These are phyloP conservation scores for Antheraea pernyi DNA, from an alignment of 1,140 invertebrate species.

Conservation along the genomic window DNA sequence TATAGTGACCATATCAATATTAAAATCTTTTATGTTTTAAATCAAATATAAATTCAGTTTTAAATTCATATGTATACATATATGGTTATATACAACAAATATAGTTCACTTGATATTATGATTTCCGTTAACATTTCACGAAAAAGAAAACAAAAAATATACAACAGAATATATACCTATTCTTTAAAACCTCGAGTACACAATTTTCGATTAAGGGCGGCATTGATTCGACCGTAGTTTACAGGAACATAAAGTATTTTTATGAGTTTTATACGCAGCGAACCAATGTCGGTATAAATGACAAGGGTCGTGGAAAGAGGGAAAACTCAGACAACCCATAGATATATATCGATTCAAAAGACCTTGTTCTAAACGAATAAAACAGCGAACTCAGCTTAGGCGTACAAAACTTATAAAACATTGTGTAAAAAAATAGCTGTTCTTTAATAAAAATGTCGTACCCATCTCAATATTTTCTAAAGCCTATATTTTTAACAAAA, in stretches of 20 bases:
- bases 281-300: constrained; percentile 8
- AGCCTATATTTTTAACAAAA: background rate
- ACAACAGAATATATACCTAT: background rate
- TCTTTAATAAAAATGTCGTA: background rate
- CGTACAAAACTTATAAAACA: background rate
- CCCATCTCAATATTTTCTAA: background rate
- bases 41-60: too few relatives aligned
- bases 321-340: background rate
- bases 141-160: too few relatives aligned
- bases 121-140: too few relatives aligned
- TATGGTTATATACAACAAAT: too few relatives aligned
- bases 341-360: background rate
- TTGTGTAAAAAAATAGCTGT: background rate
- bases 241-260: background rate
- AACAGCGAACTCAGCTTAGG: background rate
- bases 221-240: background rate
- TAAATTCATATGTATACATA: too few relatives aligned
- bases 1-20: too few relatives aligned
- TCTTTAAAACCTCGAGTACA: background rate
- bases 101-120: too few relatives aligned
- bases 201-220: background rate
- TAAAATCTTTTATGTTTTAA: too few relatives aligned
- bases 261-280: background rate
- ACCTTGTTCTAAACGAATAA: background rate
- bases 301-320: constrained; percentile 2